Evolutionary conservation across 2,888 invertebrate genomes (phyloP), one percentile per base, ranked within the genome.

Genomic region (Oligia strigilis): DNA sequence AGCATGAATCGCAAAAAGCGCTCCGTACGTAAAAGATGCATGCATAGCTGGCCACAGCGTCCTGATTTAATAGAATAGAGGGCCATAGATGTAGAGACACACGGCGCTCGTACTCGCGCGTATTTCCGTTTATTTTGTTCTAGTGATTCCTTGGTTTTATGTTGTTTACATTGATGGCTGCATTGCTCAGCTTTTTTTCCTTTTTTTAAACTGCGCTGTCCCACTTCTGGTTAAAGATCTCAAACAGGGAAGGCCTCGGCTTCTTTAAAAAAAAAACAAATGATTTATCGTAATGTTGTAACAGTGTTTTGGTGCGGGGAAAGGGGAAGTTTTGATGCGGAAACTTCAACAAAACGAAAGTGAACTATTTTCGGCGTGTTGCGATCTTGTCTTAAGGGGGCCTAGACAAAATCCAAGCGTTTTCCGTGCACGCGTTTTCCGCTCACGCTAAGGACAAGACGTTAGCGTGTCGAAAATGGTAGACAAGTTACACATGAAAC

Each of bases 1-100:
- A 94, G 93, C 94, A 95, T 96, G 96, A 95, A 96, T 95, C 92
- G 90, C 93, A 94, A 95, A 93, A 93, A 90, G 92, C 90, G 91
- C 71, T 79, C 88, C 88, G 91, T 93, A 92, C 93, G 94, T 94
- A 94, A 91, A 94, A 92, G 92, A 91, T 90, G 91, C 89, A 92
- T 91, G 91, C 91, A 90, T 91, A 91, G 92, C 74, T 52, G 77
- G 77, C 78, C 84, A 85, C 84, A 85, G 83, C 90, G 94, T 92
- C 92, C 94, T 94, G 96, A 95, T 96, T 96, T 95, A 96, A 96
- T 96, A 95, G 94, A 96, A 95, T 94, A 94, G 92, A 92, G 87
- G 92, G 91, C 92, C 93, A 93, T 92, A 93, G 94, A 93, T 88
- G 86, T 81, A 90, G 77, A 89, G 90, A 91, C 91, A 92, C 91